Conservation (phyloP, 2,888 invertebrate genomes). For the Acanthacorydalis orientalis region DNA sequence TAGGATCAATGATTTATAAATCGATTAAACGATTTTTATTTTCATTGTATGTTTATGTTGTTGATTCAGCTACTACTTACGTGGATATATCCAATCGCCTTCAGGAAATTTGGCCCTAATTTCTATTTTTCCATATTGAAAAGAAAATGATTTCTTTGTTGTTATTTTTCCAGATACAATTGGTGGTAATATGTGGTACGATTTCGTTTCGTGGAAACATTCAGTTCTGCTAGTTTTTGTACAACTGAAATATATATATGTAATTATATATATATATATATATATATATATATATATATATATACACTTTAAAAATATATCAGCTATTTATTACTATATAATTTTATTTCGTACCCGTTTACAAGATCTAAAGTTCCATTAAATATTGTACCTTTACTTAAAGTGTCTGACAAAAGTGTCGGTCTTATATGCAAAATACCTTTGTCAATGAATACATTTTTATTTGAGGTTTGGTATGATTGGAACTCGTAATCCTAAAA, state of each 20-base stretch:
- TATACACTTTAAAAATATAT: background rate
- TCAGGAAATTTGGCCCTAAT: slow-evolving; percentile 53
- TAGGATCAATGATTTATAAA: background rate
- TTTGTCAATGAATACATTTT: slow-evolving; percentile 32
- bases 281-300: too few relatives aligned
- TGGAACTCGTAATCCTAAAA: slow-evolving; percentile 54
- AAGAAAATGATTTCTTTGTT: slow-evolving; percentile 43
- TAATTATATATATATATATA: background rate
- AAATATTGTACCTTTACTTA: slow-evolving; percentile 19
- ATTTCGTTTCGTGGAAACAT: slow-evolving; percentile 30
- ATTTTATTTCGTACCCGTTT: slow-evolving; percentile 5
- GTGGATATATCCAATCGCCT: slow-evolving; percentile 64
- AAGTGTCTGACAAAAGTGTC: slow-evolving; percentile 27
- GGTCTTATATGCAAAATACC: slow-evolving; percentile 45
- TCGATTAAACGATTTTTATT: background rate
- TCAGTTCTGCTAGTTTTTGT: slow-evolving; percentile 17
- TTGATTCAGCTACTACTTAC: slow-evolving; percentile 26
- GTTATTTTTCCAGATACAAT: slow-evolving; percentile 44
- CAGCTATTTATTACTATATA: background rate
- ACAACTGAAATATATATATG: slow-evolving; percentile 20
- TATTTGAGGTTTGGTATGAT: slow-evolving; percentile 38
- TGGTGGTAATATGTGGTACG: slow-evolving; percentile 46
- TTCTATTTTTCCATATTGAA: slow-evolving; percentile 50
- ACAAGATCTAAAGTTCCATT: slow-evolving; percentile 19
- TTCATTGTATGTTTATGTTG: background rate